Evolutionary conservation across 2,888 invertebrate genomes (phyloP).

Genomic region (Stictocephala bisonia): DNA sequence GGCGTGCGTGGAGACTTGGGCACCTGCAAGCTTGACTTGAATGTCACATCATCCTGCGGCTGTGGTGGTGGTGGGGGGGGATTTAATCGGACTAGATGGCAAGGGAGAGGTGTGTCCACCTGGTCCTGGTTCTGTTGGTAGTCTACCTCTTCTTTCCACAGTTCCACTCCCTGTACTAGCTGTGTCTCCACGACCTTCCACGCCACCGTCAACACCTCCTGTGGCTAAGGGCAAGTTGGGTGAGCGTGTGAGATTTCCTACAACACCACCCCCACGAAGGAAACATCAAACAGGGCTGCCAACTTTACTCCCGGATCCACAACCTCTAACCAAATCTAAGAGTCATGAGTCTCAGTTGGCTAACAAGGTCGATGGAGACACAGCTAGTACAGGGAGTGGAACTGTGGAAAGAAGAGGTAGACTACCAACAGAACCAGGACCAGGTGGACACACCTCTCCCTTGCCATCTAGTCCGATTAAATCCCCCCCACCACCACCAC

Average conservation of each 20-base stretch:
- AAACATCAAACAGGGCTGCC: conserved; percentile 69
- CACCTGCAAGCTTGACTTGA: conserved; percentile 54
- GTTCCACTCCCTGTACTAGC: conserved; percentile 56
- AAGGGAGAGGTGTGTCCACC: conserved; percentile 68
- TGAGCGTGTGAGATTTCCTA: conserved; percentile 75
- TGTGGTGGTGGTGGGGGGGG: too few relatives aligned
- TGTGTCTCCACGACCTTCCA: too few relatives aligned
- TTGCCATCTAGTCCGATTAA: conserved; percentile 70
- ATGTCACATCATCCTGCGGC: conserved; percentile 18
- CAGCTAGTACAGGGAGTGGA: conserved; percentile 52
- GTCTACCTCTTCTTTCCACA: conserved; percentile 65
- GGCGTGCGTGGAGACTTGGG: conserved; percentile 75
- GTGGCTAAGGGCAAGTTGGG: conserved; percentile 63
- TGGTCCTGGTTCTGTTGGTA: conserved; percentile 72
- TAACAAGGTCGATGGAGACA: conserved; percentile 64
- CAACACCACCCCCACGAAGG: conserved; percentile 84
- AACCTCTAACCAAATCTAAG: conserved; percentile 86
- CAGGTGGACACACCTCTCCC: conserved; percentile 68
- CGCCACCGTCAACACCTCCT: conserved; percentile 68
- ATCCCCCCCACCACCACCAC: conserved; percentile 68
- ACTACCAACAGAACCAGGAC: conserved; percentile 72
- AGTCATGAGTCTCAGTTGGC: conserved; percentile 92
- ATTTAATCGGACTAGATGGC: conserved; percentile 70
- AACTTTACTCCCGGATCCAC: conserved; percentile 67
- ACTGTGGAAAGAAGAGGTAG: conserved; percentile 66